A percentile compares a stretch with the other conserved stretches of the same genome.
phyloP scores from a whole-genome alignment of 2,888 invertebrate genomes.

The Drosophila bunnanda region DNA sequence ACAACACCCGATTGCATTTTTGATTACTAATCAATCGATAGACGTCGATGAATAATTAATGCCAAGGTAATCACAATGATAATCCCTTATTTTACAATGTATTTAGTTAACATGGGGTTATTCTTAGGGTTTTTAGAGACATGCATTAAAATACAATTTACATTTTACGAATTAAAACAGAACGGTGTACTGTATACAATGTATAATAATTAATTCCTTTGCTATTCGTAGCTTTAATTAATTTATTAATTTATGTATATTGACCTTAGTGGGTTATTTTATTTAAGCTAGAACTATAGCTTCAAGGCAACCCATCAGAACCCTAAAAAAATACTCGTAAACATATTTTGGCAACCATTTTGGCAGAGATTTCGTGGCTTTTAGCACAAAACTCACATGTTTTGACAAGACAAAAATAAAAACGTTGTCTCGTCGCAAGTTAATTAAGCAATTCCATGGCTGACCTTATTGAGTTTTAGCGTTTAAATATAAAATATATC shows the following conservation, averaged over 20 bases:
- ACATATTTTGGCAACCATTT: not conserved
- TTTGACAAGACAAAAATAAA: not conserved
- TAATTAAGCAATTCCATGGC: constrained; percentile 35
- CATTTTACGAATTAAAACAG: not conserved
- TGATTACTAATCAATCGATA: constrained; percentile 18
- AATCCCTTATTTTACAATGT: not conserved
- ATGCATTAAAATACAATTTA: not conserved
- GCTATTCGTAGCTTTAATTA: too few species aligned
- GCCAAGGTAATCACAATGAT: not conserved
- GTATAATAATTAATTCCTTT: not conserved
- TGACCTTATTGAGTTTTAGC: constrained; percentile 39
- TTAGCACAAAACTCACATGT: not conserved
- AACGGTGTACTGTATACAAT: not conserved
- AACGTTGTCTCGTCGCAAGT: not conserved
- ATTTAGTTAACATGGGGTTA: not conserved
- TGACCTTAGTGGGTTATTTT: not conserved
- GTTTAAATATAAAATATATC: constrained; percentile 35
- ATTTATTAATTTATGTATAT: not conserved
- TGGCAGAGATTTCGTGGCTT: not conserved
- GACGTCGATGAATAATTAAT: constrained; percentile 27
- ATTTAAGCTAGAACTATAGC: not conserved
- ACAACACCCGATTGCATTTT: constrained; percentile 58
- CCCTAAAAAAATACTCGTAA: not conserved
- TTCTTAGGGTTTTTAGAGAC: not conserved
- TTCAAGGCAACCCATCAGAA: not conserved